Base-by-base conservation (phyloP, 2,797 vertebrate genomes). In the Urophycis tenuis region DNA sequence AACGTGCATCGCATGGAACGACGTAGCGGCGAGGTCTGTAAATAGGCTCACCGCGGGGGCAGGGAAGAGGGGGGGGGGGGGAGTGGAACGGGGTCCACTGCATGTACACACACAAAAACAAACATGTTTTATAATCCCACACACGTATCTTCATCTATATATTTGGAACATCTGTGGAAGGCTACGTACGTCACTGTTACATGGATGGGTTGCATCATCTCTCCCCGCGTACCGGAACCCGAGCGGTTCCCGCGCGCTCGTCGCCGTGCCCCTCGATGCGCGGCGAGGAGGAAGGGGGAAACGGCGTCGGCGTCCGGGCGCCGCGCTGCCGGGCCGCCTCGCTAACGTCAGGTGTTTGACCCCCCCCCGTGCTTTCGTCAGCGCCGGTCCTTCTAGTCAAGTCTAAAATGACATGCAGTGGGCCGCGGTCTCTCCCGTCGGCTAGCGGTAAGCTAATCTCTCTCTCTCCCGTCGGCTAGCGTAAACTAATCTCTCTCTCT, bases 311-410 rank as follows among this genome's bases (percentile, higher is more conserved):
- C 49, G 49, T 53, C 49, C 6, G 49, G 17, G 41, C 5, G 49
- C 49, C 7, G 22, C 49, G 14, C n/a, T 19, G 41, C 41, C 89
- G 87, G 90, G 90, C 85, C 88, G 91, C 90, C 89, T 90, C 82
- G 84, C 85, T 89, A 88, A 84, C 85, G 84, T 89, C 87, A 88
- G 85, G 79, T 87, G 83, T 90, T 89, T 88, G 91, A 89, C 89
- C 90, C 89, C 87, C 86, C 85, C 86, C 89, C n/a, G n/a, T n/a
- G n/a, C n/a, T n/a, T 91, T 89, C 87, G 86, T 85, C 25, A 82
- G 89, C 87, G 78, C 80, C 78, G 69, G 80, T 82, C 78, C 84
- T 87, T 87, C 83, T 88, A 84, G 83, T n/a, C 83, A 86, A 87
- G 75, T 83, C 75, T 45, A 86, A 86, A 86, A 88, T 90, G 87